Evolutionary conservation across 2,113 vertebrate genomes (phyloP), one percentile per base, ranked within the genome.

Genomic region (Pseudonaja textilis): DNA sequence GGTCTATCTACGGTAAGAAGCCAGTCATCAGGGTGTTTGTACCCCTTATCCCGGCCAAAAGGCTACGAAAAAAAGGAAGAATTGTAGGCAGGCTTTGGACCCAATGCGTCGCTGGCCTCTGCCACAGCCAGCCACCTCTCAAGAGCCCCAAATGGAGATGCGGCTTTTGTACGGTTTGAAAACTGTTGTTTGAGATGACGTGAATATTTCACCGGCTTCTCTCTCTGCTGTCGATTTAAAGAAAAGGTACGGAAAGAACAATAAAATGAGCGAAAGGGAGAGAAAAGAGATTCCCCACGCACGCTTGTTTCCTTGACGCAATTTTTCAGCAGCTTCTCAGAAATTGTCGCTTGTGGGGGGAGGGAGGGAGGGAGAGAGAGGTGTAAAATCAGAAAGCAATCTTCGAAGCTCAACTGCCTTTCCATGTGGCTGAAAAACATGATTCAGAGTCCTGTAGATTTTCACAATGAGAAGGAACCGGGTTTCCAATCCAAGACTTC

Each of bases 321-420:
- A 25, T 55, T 54, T 74, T 42, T 56, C 50, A 74, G n/a, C 52
- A 47, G 92, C 89, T 91, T 93, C 89, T 93, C 92, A 90, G 39
- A 87, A 74, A 90, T 14, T 56, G 85, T 87, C 61, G 26, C 57
- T 74, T 55, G 85, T n/a, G n/a, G n/a, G n/a, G n/a, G 47, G 54
- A 54, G 54, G 54, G 47, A 12, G 25, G 0, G 22, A 26, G 50
- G 26, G 47, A 34, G 25, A 0, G 22, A 26, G 50, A 26, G n/a
- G 34, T 56, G 56, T 5, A 59, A 16, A 59, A 34, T 4, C 10
- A 50, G 29, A 7, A 87, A 39, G n/a, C 3, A 47, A 87, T 88
- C 50, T 42, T n/a, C 74, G 39, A n/a, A 25, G 85, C 90, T 56
- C 29, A 34, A 25, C 56, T 39, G 88, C 74, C 29, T 39, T 34